A percentile compares a stretch with the other conserved stretches of the same genome.
Evolutionary conservation across 1,140 invertebrate genomes (phyloP).

Genomic region (Drosophila willistoni): DNA sequence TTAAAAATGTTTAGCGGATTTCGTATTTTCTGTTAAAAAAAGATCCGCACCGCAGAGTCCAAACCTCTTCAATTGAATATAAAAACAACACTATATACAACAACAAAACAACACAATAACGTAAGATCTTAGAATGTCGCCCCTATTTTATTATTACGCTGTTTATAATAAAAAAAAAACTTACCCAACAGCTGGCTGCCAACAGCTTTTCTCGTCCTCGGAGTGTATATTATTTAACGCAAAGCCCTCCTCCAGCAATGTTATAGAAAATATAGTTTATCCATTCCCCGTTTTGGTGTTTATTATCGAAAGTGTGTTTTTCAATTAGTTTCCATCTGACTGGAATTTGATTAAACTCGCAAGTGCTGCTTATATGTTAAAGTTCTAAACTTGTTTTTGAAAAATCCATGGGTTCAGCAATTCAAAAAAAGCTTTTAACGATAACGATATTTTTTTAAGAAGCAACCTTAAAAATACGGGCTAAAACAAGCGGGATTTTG

Average conservation of each 20-base stretch:
- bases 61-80: slow-evolving; percentile 7
- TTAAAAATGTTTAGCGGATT: not conserved
- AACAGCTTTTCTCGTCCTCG: not conserved
- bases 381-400: too few relatives aligned
- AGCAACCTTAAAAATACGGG: too few relatives aligned
- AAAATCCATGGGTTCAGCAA: too few relatives aligned
- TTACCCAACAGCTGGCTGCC: not conserved
- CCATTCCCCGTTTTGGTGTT: not conserved
- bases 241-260: not conserved
- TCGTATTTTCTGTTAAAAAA: not conserved
- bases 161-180: not conserved
- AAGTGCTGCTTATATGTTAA: too few relatives aligned
- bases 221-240: not conserved
- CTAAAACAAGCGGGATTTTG: too few relatives aligned
- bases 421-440: too few relatives aligned
- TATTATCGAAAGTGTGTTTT: too few relatives aligned
- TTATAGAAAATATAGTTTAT: not conserved
- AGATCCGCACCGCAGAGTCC: not conserved
- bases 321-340: too few relatives aligned
- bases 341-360: too few relatives aligned
- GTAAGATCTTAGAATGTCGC: too few relatives aligned
- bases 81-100: slow-evolving; percentile 1
- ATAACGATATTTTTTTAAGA: too few relatives aligned
- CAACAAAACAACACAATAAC: not conserved
- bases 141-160: too few relatives aligned